Percentiles rank a stretch among this genome's conserved stretches.
Conservation (phyloP, 1,140 invertebrate species). For the Samia ricini region DNA sequence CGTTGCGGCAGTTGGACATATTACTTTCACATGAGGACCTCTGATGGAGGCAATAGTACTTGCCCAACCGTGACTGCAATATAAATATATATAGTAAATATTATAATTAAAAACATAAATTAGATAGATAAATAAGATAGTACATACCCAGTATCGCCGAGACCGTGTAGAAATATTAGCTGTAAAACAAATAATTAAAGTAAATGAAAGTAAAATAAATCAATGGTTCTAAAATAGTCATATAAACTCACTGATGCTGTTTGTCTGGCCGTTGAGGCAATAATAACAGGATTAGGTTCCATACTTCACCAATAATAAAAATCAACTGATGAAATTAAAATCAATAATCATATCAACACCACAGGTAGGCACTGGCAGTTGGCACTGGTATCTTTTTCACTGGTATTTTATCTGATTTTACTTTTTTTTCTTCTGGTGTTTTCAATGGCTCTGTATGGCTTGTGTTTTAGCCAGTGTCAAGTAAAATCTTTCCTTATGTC, state of each 20-base stretch:
- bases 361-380: neutral
- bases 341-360: neutral
- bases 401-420: no score
- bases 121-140: slow-evolving; percentile 13
- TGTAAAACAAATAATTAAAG: slow-evolving; percentile 71
- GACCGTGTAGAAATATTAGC: slow-evolving; percentile 84
- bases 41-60: slow-evolving; percentile 88
- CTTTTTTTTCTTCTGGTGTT: no score
- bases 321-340: neutral
- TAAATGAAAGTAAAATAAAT: slow-evolving; percentile 5
- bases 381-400: no score
- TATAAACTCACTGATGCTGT: slow-evolving; percentile 84
- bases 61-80: slow-evolving; percentile 93
- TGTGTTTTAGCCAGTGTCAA: no score
- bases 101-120: slow-evolving; percentile 13
- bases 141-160: slow-evolving; percentile 84
- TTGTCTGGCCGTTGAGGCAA: slow-evolving; percentile 86
- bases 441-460: no score
- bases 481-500: no score
- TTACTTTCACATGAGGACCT: slow-evolving; percentile 91
- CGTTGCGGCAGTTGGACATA: slow-evolving; percentile 95
- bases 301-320: slow-evolving; percentile 45
- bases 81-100: slow-evolving; percentile 11
- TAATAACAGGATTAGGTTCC: slow-evolving; percentile 83
- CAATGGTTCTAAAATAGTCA: neutral